Evolutionary conservation across 1,140 invertebrate genomes (phyloP).

Genomic region (Tetragnatha versicolor): DNA sequence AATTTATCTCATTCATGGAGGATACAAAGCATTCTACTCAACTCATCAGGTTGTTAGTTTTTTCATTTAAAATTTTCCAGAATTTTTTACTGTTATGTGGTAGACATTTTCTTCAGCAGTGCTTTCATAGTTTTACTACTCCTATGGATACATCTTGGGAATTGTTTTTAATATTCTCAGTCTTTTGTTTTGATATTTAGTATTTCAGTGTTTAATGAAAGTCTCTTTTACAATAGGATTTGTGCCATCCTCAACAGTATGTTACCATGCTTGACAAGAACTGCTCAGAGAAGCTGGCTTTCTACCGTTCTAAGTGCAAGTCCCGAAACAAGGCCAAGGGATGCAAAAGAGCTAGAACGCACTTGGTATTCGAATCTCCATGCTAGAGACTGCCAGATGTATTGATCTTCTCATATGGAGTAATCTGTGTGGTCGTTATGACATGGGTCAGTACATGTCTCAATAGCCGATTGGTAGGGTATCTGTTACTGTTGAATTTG

Average conservation of each 20-base stretch:
- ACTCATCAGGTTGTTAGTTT: slow-evolving; percentile 58
- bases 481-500: too few relatives aligned
- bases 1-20: slow-evolving; percentile 91
- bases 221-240: slow-evolving; percentile 61
- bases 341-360: neutral
- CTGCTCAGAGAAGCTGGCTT: slow-evolving; percentile 74
- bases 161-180: slow-evolving; percentile 56
- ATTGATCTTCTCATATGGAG: too few relatives aligned
- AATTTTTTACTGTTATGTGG: neutral
- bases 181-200: slow-evolving; percentile 6
- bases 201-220: neutral
- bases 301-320: slow-evolving; percentile 80
- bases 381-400: too few relatives aligned
- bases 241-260: slow-evolving; percentile 81
- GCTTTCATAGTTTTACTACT: neutral
- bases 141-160: neutral
- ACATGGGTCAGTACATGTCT: too few relatives aligned
- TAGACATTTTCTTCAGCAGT: too few relatives aligned
- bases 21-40: slow-evolving; percentile 90
- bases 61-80: neutral
- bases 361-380: too few relatives aligned
- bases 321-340: neutral
- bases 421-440: too few relatives aligned
- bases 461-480: too few relatives aligned
- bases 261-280: slow-evolving; percentile 79